A percentile compares a stretch with the other conserved stretches of the same genome.
Evolutionary conservation across 2,888 invertebrate genomes (phyloP).

Genomic region (Troides helena): DNA sequence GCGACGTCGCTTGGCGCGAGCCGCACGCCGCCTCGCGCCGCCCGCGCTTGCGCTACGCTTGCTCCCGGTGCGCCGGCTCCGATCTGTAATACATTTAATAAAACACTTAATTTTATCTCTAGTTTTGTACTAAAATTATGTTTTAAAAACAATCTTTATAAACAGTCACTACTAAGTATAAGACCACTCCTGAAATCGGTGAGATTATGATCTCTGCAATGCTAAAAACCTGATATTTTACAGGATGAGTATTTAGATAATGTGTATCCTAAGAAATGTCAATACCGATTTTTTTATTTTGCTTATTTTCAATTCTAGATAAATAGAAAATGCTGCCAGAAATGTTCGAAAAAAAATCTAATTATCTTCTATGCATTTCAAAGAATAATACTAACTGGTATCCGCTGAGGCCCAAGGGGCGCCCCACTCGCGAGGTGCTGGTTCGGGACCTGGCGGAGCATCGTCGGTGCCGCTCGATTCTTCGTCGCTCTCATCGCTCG

Average conservation of each 20-base stretch:
- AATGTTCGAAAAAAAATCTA: too few species aligned
- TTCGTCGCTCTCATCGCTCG: conserved; percentile 74
- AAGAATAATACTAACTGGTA: conserved; percentile 54
- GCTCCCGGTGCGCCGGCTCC: conserved; percentile 64
- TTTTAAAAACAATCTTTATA: too few species aligned
- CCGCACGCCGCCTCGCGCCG: conserved; percentile 61
- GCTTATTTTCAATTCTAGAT: too few species aligned
- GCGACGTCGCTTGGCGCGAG: conserved; percentile 65
- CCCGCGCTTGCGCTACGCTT: conserved; percentile 76
- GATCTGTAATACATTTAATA: conserved; percentile 46
- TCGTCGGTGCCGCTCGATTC: conserved; percentile 72
- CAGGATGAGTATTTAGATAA: too few species aligned
- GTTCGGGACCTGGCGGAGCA: conserved; percentile 71
- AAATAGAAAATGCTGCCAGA: too few species aligned
- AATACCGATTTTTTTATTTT: too few species aligned
- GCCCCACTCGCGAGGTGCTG: conserved; percentile 76
- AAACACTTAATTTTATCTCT: not conserved
- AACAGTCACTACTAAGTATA: too few species aligned
- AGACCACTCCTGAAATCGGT: too few species aligned
- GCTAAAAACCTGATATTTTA: too few species aligned
- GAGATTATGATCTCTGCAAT: too few species aligned
- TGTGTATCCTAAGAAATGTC: too few species aligned
- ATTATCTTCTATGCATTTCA: not conserved
- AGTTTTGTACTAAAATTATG: too few species aligned
- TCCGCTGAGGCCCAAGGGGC: conserved; percentile 78